Evolutionary conservation across 2,888 invertebrate species (phyloP), one percentile per base, ranked within the genome.

Genomic region (Caenorhabditis sp.): DNA sequence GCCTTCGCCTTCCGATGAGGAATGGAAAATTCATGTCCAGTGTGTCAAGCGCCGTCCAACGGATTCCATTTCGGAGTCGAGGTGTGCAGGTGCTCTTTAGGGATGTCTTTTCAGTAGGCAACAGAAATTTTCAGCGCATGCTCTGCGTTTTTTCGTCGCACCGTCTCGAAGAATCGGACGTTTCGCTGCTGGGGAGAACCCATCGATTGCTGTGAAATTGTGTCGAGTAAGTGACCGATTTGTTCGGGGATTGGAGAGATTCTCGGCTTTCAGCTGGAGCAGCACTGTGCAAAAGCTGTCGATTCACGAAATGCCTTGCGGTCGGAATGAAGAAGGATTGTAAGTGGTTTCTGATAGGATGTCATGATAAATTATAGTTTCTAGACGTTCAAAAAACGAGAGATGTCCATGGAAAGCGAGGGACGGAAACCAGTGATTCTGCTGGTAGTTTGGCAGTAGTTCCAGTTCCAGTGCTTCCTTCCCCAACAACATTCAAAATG

Each of bases 321-420:
- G 74, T 74, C 2, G 80, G 80, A 62, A 80, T 80, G 80, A 68
- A 74, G 20, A 72, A 56, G 47, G 72, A 72, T 8, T 35, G 60
- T 60, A 40, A 32, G 32, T 56, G 18, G 11, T 35, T n/a, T n/a
- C n/a, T n/a, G n/a, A n/a, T n/a, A n/a, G n/a, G n/a, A n/a, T n/a
- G n/a, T n/a, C n/a, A n/a, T n/a, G n/a, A n/a, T n/a, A n/a, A n/a
- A n/a, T 40, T 13, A 13, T 40, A 2, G 6, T 40, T 40, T 40
- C 9, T 40, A 58, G 62, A 53, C 3, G 85, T 85, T n/a, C 85
- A 85, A 40, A 51, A 70, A 32, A 80, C 79, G 35, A 65, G 83
- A 47, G 85, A 85, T n/a, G 67, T 56, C n/a, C 67, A 83, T 15
- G 83, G 85, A 15, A 81, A 69, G 51, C 28, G 85, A 40, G 82